Evolutionary conservation across 2,888 invertebrate genomes (phyloP), one percentile per base, ranked within the genome.

Genomic region (Cephus nigrinus): DNA sequence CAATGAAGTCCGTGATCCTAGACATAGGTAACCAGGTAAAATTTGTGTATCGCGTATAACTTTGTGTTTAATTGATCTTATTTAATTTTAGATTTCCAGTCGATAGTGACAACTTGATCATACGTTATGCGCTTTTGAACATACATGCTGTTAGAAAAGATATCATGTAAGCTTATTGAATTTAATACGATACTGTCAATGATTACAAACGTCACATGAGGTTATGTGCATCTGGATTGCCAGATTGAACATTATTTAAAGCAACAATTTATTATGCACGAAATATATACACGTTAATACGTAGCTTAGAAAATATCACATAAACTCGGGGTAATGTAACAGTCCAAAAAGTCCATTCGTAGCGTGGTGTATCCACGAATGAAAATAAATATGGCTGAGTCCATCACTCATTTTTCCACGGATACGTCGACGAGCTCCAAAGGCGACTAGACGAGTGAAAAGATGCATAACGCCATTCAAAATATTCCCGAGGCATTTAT

Each of bases 391-490:
- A 55, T 55, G 23, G 23, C 55, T 15, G 5, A 55, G 23, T 55
- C 55, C 55, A 55, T 55, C 55, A 23, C 23, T 55, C 71, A 33
- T 71, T 71, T 71, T 71, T 71, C 71, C 71, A 15, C 71, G 71
- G 31, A 71, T 31, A 31, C 71, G 12, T 33, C 71, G 71, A 71
- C 71, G 71, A 55, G 23, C 23, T 23, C 55, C 55, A 55, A 55
- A 55, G 71, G 71, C 71, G 71, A 55, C 71, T 71, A 71, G 74
- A 74, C 74, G 74, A 35, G 33, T 34, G 74, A 74, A 74, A 33
- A 74, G 74, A 74, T 34, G 74, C 74, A 74, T 74, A 74, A 74
- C 74, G 74, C 74, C n/a, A 74, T 74, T 74, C 74, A 74, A 35
- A 74, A 35, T 74, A 74, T 74, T 74, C 74, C 74, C 35, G 74